phyloP scores from a whole-genome alignment of 1,140 invertebrate species.

The Drosophila nasuta region DNA sequence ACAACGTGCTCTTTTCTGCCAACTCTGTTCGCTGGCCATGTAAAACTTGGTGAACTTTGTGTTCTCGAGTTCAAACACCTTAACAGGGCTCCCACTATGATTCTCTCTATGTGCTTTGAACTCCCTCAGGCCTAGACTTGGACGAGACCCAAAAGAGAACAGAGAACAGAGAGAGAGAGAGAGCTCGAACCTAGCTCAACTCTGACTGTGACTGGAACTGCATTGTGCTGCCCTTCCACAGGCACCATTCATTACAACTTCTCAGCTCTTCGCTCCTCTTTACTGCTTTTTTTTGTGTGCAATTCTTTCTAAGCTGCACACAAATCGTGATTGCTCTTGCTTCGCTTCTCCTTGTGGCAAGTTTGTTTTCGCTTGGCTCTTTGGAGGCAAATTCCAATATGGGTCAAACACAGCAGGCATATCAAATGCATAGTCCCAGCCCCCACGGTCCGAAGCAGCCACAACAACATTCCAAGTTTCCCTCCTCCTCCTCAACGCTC shows the following conservation, averaged over 20 bases:
- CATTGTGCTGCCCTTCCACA: constrained; percentile 42
- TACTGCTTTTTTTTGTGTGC: constrained; percentile 3
- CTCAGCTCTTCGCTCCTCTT: not conserved
- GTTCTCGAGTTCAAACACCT: constrained; percentile 70
- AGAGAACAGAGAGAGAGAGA: not conserved
- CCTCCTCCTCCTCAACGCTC: constrained; percentile 5
- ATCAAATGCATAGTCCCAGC: constrained; percentile 71
- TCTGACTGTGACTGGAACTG: constrained; percentile 4
- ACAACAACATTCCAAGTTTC: constrained; percentile 59
- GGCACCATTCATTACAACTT: constrained; percentile 69
- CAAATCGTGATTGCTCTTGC: constrained; percentile 67
- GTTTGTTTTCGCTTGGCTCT: constrained; percentile 40
- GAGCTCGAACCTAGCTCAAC: constrained; percentile 11
- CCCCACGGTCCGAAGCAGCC: constrained; percentile 46
- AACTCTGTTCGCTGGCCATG: constrained; percentile 45
- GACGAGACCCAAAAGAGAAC: constrained; percentile 11
- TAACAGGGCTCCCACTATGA: constrained; percentile 14
- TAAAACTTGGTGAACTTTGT: constrained; percentile 60
- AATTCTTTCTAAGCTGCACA: constrained; percentile 67
- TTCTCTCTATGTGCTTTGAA: constrained; percentile 21
- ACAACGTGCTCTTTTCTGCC: constrained; percentile 7
- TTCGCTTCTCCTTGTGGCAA: constrained; percentile 26
- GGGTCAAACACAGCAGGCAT: constrained; percentile 82
- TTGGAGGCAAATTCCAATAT: constrained; percentile 78
- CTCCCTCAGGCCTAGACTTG: constrained; percentile 51